phyloP scores from a whole-genome alignment of 2,888 invertebrate genomes.

The Rhingia campestris region DNA sequence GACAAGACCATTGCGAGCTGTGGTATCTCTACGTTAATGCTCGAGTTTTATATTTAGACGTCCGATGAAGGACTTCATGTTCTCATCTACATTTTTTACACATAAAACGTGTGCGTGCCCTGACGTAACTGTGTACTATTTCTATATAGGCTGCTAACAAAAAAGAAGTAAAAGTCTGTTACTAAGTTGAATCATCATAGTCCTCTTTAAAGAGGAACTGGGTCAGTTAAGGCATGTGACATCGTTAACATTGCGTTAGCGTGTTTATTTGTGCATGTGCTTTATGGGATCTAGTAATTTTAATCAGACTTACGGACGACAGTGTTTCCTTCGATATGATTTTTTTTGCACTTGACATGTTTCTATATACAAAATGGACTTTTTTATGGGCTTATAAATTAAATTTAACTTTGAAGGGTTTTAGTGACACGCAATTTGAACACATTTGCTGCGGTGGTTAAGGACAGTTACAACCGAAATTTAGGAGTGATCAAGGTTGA shows the following conservation, averaged over 20 bases:
- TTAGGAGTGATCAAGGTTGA: too few relatives aligned
- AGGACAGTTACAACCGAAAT: too few relatives aligned
- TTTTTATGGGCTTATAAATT: neutral
- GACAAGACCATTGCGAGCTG: neutral
- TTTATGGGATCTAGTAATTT: neutral
- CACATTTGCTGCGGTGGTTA: too few relatives aligned
- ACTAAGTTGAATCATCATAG: constrained; percentile 5
- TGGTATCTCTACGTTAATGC: neutral
- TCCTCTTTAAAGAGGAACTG: neutral
- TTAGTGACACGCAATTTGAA: neutral
- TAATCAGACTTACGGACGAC: neutral
- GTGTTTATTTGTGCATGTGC: constrained; percentile 7
- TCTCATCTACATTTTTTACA: constrained; percentile 10
- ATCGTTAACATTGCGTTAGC: neutral
- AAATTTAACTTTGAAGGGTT: neutral
- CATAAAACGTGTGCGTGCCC: constrained; percentile 22
- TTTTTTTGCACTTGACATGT: neutral
- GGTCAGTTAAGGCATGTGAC: neutral
- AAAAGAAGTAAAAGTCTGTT: neutral
- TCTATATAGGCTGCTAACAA: neutral
- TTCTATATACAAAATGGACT: neutral
- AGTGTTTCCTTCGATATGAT: neutral
- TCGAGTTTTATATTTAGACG: constrained; percentile 4
- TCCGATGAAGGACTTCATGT: neutral
- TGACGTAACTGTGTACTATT: constrained; percentile 1